These are phyloP conservation scores for Lymantria monacha DNA, from an alignment of 2,888 invertebrate genomes.

Conservation along the genomic window DNA sequence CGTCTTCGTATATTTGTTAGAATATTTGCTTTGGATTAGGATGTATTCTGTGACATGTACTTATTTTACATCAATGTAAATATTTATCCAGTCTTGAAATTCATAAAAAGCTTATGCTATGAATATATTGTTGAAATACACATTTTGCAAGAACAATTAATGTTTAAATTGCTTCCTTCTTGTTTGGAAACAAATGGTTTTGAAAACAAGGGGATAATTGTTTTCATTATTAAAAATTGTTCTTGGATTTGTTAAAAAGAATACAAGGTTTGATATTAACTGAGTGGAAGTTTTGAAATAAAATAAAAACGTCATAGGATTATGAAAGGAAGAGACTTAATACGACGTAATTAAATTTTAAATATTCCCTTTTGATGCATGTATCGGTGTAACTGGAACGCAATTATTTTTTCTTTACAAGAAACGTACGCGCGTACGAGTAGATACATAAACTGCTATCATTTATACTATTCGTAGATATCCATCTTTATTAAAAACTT, in stretches of 20 bases:
- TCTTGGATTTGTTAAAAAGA: neutral
- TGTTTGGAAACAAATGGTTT: neutral
- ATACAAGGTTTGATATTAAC: slow-evolving; percentile 1
- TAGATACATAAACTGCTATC: no score
- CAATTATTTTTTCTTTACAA: no score
- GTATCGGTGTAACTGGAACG: no score
- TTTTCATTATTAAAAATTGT: neutral
- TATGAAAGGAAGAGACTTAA: slow-evolving; percentile 29
- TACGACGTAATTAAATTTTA: no score
- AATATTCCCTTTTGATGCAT: no score
- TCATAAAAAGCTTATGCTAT: slow-evolving; percentile 1
- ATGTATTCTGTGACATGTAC: slow-evolving; percentile 23
- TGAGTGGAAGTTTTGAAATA: slow-evolving; percentile 17
- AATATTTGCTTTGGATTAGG: slow-evolving; percentile 30
- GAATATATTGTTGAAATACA: neutral
- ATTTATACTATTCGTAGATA: no score
- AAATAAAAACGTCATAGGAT: slow-evolving; percentile 21
- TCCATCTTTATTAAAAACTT: no score
- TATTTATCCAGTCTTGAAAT: slow-evolving; percentile 1
- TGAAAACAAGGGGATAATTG: neutral
- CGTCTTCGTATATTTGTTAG: slow-evolving; percentile 40
- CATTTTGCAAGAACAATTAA: neutral
- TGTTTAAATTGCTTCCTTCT: neutral
- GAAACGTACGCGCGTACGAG: no score
- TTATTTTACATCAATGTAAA: slow-evolving; percentile 2